phyloP scores from a whole-genome alignment of 2,888 invertebrate species.

The Trissolcus brochymenae region DNA sequence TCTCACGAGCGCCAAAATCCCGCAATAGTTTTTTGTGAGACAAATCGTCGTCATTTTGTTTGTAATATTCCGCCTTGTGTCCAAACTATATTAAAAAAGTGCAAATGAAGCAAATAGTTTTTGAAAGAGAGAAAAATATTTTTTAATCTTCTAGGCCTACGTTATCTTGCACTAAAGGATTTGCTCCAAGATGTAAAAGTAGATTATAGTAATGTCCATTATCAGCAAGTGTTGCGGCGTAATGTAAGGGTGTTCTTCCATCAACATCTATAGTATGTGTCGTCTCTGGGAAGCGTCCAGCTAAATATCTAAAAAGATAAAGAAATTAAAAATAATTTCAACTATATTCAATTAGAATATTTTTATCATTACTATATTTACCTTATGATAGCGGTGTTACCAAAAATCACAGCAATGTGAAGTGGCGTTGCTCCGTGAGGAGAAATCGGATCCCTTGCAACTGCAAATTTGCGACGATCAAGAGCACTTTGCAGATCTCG shows the following conservation, averaged over 20 bases:
- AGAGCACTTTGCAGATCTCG: conserved; percentile 89
- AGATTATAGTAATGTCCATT: conserved; percentile 93
- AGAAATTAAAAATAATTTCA: neutral
- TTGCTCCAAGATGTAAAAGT: conserved; percentile 89
- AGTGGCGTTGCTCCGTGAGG: conserved; percentile 90
- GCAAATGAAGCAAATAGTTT: neutral
- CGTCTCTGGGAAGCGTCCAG: conserved; percentile 91
- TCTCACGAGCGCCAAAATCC: conserved; percentile 84
- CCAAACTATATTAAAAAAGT: conserved; percentile 79
- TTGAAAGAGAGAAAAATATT: neutral
- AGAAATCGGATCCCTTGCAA: conserved; percentile 90
- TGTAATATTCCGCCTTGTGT: conserved; percentile 87
- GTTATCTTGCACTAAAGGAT: conserved; percentile 88
- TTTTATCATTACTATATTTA: conserved; percentile 37
- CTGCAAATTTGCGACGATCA: conserved; percentile 92
- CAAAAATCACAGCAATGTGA: conserved; percentile 90
- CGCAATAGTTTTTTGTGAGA: conserved; percentile 83
- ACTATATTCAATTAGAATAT: too few relatives aligned
- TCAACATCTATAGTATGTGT: conserved; percentile 86
- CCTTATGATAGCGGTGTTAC: conserved; percentile 81
- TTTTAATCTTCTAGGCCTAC: conserved; percentile 78
- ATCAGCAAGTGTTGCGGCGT: conserved; percentile 89
- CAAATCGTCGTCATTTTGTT: conserved; percentile 82
- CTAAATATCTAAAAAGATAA: conserved; percentile 78
- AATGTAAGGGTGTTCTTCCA: conserved; percentile 91